Base-by-base conservation (phyloP, 2,797 vertebrate species). In the Enteromius unitaeniatus region DNA sequence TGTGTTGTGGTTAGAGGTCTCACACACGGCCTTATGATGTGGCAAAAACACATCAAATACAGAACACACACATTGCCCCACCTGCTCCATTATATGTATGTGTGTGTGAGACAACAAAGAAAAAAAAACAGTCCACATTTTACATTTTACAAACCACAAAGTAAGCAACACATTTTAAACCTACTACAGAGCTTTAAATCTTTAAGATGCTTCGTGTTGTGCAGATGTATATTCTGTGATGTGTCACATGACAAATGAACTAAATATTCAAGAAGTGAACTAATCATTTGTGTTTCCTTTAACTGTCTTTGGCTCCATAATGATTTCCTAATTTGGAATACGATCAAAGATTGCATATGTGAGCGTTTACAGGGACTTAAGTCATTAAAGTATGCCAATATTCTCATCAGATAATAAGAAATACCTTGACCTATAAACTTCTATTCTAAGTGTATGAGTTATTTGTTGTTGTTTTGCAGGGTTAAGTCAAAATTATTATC, bases 21-120 rank as follows among this genome's bases (percentile, higher is more conserved):
- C 58, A 21, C 51, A 55, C 10, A 42, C 53, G 45, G 49, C 9
- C 51, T 78, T 70, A 51, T 51, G 67, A 78, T 78, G 65, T 78
- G 67, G 67, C 42, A 79, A 34, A 1, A 60, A 49, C 5, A 53
- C 42, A 51, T 51, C 15, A 78, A 60, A 70, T 40, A 42, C 17
- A 73, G 60, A 79, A 55, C 77, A 79, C 60, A 84, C 42, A 79
- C 68, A 40, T 53, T 53, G 68, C 19, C 67, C 58, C 58, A 65
- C 76, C 83, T 73, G 76, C 34, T 76, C n/a, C 23, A 21, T 53
- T 28, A 21, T 67, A 5, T 17, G 9, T 19, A 8, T 55, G 72
- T 82, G 34, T 28, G 42, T 69, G 23, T n/a, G 67, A 47, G 68
- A 73, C 40, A 81, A 81, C 40, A 45, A 62, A 60, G 28, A 60